Percentiles rank a stretch among this genome's conserved stretches.
These are phyloP conservation scores for Drosophila ustulata DNA, from an alignment of 2,888 invertebrate genomes.

Conservation along the genomic window DNA sequence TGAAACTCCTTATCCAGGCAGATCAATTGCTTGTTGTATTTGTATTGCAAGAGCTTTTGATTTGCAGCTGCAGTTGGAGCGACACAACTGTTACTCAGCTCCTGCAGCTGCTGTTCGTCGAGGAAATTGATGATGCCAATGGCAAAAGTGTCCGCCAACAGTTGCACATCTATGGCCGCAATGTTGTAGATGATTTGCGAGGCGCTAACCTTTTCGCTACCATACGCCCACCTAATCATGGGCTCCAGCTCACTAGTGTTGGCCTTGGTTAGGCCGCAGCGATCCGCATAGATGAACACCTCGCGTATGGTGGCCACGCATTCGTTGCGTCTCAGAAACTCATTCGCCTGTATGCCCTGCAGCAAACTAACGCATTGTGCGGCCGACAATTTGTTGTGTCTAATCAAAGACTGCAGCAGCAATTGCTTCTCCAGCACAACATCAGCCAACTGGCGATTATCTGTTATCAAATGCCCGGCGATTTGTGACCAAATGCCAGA, in stretches of 20 bases:
- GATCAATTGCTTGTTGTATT: constrained; percentile 77
- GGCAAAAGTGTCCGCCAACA: constrained; percentile 80
- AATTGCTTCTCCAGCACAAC: constrained; percentile 80
- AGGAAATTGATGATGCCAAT: constrained; percentile 83
- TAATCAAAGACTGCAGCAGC: constrained; percentile 71
- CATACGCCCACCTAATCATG: constrained; percentile 76
- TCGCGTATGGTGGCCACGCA: constrained; percentile 77
- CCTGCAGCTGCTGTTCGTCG: constrained; percentile 52
- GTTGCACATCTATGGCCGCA: constrained; percentile 65
- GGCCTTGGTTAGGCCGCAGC: constrained; percentile 76
- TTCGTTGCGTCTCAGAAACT: constrained; percentile 76
- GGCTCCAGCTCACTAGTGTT: constrained; percentile 61
- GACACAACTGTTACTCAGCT: constrained; percentile 8
- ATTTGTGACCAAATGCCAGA: constrained; percentile 67
- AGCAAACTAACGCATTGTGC: constrained; percentile 64
- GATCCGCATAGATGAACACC: constrained; percentile 70
- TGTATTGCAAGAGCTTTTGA: constrained; percentile 58
- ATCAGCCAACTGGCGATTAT: constrained; percentile 51
- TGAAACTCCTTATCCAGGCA: constrained; percentile 66
- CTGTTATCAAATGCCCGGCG: constrained; percentile 70
- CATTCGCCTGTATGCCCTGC: constrained; percentile 71
- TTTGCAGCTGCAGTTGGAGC: constrained; percentile 30
- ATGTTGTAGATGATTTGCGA: constrained; percentile 77
- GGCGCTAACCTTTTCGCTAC: constrained; percentile 60
- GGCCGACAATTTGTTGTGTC: constrained; percentile 61